phyloP scores from a whole-genome alignment of 2,888 invertebrate species.

The Philonicus albiceps region DNA sequence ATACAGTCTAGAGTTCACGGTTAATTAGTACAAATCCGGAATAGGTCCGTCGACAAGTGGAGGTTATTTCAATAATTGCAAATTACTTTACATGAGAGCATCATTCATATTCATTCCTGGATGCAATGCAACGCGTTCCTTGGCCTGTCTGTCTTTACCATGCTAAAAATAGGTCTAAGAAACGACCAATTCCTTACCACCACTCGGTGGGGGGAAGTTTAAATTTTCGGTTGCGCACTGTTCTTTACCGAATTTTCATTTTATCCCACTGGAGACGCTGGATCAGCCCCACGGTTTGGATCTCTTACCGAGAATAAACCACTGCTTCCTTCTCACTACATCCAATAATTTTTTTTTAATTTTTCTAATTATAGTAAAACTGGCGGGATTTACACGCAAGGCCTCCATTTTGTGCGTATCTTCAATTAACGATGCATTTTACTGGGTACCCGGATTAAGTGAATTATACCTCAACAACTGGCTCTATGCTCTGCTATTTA shows the following conservation, averaged over 20 bases:
- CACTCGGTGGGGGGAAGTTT: not conserved
- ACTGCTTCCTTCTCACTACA: not conserved
- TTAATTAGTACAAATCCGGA: constrained; percentile 23
- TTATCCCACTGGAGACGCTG: not conserved
- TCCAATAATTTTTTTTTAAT: not conserved
- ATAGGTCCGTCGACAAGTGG: not conserved
- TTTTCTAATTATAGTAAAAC: not conserved
- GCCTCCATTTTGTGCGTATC: not conserved
- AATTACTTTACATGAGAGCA: constrained; percentile 3
- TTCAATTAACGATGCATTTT: not conserved
- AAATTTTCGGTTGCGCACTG: not conserved
- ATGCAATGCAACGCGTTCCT: not conserved
- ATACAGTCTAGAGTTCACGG: constrained; percentile 36
- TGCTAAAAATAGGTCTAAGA: not conserved
- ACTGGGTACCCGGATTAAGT: not conserved
- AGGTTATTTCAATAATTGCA: constrained; percentile 26
- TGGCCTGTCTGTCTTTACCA: not conserved
- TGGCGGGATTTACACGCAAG: not conserved
- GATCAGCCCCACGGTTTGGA: not conserved
- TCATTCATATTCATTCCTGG: constrained; percentile 11
- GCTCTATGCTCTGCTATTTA: not conserved
- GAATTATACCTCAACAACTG: constrained; percentile 5
- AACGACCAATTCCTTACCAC: not conserved
- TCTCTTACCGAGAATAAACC: not conserved
- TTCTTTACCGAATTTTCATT: not conserved